Evolutionary conservation across 2,113 vertebrate genomes (phyloP), one percentile per base, ranked within the genome.

Genomic region (Herpetotheres cachinnans): DNA sequence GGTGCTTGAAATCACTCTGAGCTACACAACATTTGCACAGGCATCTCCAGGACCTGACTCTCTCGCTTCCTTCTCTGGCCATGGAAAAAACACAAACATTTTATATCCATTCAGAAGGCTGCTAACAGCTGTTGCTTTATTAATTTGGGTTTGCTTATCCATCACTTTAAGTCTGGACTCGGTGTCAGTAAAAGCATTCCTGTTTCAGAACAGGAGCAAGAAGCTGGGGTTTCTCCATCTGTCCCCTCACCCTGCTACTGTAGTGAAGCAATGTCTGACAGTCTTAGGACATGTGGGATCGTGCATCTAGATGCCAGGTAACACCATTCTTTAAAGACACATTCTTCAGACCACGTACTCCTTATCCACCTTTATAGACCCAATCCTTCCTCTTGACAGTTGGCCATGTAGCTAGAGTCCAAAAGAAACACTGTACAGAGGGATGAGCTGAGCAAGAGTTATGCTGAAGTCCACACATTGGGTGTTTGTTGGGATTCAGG

Each of bases 351-450:
- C 30, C 3, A 9, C 19, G 3, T 11, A 7, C 16, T 50, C 30
- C 22, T 55, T 22, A n/a, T 17, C 7, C 13, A 11, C 32, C 17
- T 44, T 54, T 71, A 5, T 3, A 24, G 20, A 29, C 10, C 17
- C 44, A 17, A 32, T 42, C 19, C 34, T 18, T 52, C 49, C 50
- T 54, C 65, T 58, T 52, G 66, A 20, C 20, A 63, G 52, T 3
- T 0, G 0, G 29, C 19, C 4, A 0, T 5, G 21, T 32, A 65
- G 25, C 44, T 54, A 15, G 17, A 65, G 62, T 34, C 36, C n/a
- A 20, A 62, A 34, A 29, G 38, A 72, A 76, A 54, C 73, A 14
- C 38, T 6, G 0, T 6, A 7, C 9, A 34, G 67, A 69, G 26
- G 10, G 22, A 11, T 27, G 27, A 74, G 10, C 22, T 29, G 17